Base-by-base conservation (phyloP, 2,888 invertebrate species). In the Leptinotarsa tumamoca region DNA sequence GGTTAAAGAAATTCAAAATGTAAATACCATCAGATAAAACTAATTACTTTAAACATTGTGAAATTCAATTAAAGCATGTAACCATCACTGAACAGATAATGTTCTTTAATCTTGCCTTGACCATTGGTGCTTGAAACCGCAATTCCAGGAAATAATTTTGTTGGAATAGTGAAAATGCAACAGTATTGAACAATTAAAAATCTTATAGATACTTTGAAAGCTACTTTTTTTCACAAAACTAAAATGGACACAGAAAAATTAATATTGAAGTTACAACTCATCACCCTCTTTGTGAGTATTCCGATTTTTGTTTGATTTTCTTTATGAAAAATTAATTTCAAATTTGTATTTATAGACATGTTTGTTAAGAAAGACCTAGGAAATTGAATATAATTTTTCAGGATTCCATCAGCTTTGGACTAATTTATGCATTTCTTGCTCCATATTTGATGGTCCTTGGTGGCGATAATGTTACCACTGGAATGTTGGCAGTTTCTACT, bases 321-420 rank as follows among this genome's bases (percentile, higher is more conserved):
- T 23, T 23, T 18, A 56, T 5, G 58, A 66, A 33, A 58, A 73
- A 56, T 72, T n/a, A 15, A 33, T 67, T 17, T 67, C n/a, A 33
- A 67, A 67, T 54, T n/a, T 3, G 4, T 7, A 10, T 33, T 33
- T 10, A 10, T 10, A 43, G 10, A 43, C 43, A 43, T 3, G 2
- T 43, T 43, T 43, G 43, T 43, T 43, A 43, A 43, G 10, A 13
- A 43, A 43, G 7, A 10, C 33, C 43, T 2, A 3, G 3, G 4
- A 58, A 58, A 5, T 27, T 14, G 1, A 23, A 15, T 13, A 70
- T 52, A 52, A 63, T 52, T 76, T 79, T 72, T 27, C 43, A 83
- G 83, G 80, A 83, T 70, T 81, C 83, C 15, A 61, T 82, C 27
- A 79, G 80, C 56, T 82, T 79, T 78, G 83, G 83, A 10, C 70